Percentiles rank a stretch among this genome's conserved stretches.
These are phyloP conservation scores for Penaeus monodon DNA, from an alignment of 2,888 invertebrate genomes.

Conservation along the genomic window DNA sequence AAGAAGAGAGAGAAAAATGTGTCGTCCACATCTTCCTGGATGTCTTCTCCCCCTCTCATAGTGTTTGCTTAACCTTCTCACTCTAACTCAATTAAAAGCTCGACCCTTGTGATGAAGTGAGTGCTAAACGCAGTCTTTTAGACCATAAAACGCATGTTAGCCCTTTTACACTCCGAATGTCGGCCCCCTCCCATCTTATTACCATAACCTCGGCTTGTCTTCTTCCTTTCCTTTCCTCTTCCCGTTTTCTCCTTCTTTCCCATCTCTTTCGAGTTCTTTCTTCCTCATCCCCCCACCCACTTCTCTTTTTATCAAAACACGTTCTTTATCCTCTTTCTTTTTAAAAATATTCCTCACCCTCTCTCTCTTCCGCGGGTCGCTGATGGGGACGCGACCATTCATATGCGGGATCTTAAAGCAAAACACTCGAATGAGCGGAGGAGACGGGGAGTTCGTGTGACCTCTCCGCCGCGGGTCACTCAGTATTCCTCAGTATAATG, in stretches of 20 bases:
- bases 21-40: too few relatives aligned
- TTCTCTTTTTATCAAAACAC: background rate
- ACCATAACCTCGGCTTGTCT: slow-evolving; percentile 12
- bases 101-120: slow-evolving; percentile 32
- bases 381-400: too few relatives aligned
- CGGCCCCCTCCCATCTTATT: background rate
- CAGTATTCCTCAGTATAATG: too few relatives aligned
- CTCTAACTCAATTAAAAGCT: slow-evolving; percentile 46
- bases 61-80: slow-evolving; percentile 23
- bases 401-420: too few relatives aligned
- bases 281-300: background rate
- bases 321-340: background rate
- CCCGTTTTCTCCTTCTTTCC: slow-evolving; percentile 6
- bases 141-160: slow-evolving; percentile 38
- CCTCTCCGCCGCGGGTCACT: too few relatives aligned
- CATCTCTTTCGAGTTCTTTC: slow-evolving; percentile 6
- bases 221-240: slow-evolving; percentile 1
- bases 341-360: background rate
- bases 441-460: too few relatives aligned
- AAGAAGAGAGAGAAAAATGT: too few relatives aligned
- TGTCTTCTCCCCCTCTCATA: background rate
- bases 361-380: background rate
- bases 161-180: slow-evolving; percentile 11
- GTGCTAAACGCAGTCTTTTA: slow-evolving; percentile 30
- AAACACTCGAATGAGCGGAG: too few relatives aligned